phyloP scores from a whole-genome alignment of 2,888 invertebrate genomes.

The Celastrina argiolus region DNA sequence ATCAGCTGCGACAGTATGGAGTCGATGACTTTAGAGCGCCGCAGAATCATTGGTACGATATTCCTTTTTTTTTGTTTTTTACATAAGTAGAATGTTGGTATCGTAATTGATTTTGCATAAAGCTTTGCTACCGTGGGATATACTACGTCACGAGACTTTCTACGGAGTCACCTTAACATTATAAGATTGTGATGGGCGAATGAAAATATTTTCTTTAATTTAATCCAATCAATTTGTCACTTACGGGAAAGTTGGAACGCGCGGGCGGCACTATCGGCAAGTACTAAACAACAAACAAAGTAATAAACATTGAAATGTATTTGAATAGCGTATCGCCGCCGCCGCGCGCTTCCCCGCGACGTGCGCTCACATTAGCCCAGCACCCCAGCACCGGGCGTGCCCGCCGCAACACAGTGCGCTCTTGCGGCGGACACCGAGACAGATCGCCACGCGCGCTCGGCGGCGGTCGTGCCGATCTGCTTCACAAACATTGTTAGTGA shows the following conservation, averaged over 20 bases:
- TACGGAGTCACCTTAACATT: slow-evolving; percentile 10
- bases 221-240: too few relatives aligned
- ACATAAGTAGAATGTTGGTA: too few relatives aligned
- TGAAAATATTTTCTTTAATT: not conserved
- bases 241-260: too few relatives aligned
- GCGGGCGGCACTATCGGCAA: not conserved
- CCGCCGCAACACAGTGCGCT: not conserved
- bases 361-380: not conserved
- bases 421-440: slow-evolving; percentile 11
- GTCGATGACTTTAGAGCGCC: too few relatives aligned
- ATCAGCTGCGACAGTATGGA: too few relatives aligned
- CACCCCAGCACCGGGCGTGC: not conserved
- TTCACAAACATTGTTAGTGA: slow-evolving; percentile 21
- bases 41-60: too few relatives aligned
- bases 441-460: slow-evolving; percentile 1
- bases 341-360: not conserved
- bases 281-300: too few relatives aligned
- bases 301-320: too few relatives aligned
- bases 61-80: too few relatives aligned
- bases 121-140: too few relatives aligned
- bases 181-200: not conserved
- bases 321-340: too few relatives aligned
- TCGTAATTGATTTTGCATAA: too few relatives aligned
- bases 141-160: not conserved
- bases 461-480: slow-evolving; percentile 6